phyloP scores from a whole-genome alignment of 2,113 vertebrate species.

The Callorhinus ursinus region DNA sequence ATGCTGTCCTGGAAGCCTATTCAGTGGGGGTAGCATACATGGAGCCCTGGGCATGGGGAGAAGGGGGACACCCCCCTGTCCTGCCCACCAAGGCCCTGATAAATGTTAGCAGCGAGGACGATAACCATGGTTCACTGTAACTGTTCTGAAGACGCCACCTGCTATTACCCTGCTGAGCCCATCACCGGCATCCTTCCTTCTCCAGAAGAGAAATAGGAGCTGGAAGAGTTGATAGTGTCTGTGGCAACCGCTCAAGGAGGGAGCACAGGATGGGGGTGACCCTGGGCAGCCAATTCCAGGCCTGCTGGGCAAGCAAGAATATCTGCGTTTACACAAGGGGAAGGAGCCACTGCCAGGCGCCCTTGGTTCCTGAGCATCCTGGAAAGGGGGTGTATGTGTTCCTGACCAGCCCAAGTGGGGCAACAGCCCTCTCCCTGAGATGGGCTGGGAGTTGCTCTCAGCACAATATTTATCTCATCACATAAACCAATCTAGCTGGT shows the following conservation, averaged over 20 bases:
- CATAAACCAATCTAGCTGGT: slow-evolving; percentile 57
- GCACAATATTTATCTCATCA: slow-evolving; percentile 55
- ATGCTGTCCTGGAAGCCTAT: fast-evolving
- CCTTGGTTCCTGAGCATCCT: fast-evolving
- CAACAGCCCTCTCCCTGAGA: neutral
- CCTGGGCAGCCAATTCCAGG: neutral
- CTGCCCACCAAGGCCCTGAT: fast-evolving
- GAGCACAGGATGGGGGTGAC: too few relatives aligned
- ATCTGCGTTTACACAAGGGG: neutral
- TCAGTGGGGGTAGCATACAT: too few relatives aligned
- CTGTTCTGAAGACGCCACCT: neutral
- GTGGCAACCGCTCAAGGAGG: neutral
- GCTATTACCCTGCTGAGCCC: neutral
- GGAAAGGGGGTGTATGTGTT: neutral
- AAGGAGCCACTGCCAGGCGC: fast-evolving
- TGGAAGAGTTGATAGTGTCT: neutral
- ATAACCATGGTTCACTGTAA: neutral
- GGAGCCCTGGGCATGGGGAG: too few relatives aligned
- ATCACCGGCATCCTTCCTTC: neutral
- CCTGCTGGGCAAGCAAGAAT: neutral
- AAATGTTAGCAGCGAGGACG: neutral
- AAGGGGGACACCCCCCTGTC: neutral
- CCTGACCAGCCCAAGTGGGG: neutral
- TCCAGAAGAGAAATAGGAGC: neutral
- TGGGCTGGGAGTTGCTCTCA: slow-evolving; percentile 33